Conservation (phyloP, 2,888 invertebrate species). For the Lordiphosa fenestrarum region DNA sequence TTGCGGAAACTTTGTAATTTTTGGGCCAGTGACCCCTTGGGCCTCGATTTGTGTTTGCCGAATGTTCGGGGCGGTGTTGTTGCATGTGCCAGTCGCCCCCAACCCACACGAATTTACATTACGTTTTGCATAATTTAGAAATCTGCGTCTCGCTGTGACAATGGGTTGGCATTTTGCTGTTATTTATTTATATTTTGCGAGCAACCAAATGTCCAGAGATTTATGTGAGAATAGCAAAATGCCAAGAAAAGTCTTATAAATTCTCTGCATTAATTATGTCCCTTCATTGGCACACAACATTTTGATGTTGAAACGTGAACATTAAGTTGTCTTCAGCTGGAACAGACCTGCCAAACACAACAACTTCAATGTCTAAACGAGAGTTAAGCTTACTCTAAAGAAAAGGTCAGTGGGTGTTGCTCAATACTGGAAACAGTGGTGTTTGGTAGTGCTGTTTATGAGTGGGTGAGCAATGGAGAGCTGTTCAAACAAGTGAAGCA, state of each 20-base stretch:
- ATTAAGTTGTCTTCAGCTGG: no score
- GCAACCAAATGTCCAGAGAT: conserved; percentile 3
- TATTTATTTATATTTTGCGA: neutral
- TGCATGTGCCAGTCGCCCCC: conserved; percentile 19
- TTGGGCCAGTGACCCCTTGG: conserved; percentile 23
- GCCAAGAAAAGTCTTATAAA: conserved; percentile 1
- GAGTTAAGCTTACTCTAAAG: no score
- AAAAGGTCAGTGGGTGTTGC: no score
- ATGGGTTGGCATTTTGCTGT: conserved; percentile 2
- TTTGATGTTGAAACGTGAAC: neutral
- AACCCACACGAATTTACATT: conserved; percentile 7
- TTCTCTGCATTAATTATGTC: neutral
- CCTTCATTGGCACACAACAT: neutral
- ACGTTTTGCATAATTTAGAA: conserved; percentile 42
- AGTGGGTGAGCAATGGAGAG: no score
- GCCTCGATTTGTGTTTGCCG: conserved; percentile 15
- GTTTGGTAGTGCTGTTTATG: no score
- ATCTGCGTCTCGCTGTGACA: conserved; percentile 1
- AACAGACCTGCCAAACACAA: no score
- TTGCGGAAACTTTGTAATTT: conserved; percentile 58
- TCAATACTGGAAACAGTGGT: no score
- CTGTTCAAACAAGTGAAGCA: no score
- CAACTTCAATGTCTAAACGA: no score
- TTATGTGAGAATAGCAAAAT: no score
- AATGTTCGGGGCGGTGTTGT: conserved; percentile 37